Base-by-base conservation (phyloP, 2,113 vertebrate species). In the Halcyon malimbica region DNA sequence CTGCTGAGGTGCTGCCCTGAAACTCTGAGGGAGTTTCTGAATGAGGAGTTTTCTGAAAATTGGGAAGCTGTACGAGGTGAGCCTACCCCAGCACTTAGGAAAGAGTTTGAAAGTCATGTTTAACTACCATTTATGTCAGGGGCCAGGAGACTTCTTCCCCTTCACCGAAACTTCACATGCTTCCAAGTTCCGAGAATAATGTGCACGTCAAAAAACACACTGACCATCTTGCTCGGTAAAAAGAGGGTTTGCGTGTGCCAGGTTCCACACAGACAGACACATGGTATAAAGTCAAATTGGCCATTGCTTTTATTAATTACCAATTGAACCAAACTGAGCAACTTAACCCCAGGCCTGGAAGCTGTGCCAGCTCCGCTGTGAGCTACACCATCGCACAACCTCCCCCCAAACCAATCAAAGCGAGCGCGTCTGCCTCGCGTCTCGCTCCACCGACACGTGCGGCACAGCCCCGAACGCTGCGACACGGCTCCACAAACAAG, bases 221-320 rank as follows among this genome's bases (percentile, higher is more conserved):
- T 68, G 94, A 57, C 89, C 91, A 74, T 87, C 96, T 84, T 91
- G 77, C 70, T 39, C 20, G 2, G 59, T 31, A 81, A 79, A 39
- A 77, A 90, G n/a, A 76, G 37, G 31, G 25, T 33, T 93, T 25
- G 44, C 2, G 0, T 5, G 74, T 96, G 96, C 96, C 96, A 96
- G 96, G 83, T 63, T 94, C 95, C 94, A 94, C 91, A 96, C 87
- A 93, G 96, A 78, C 69, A 96, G 89, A 92, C 94, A 96, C 87
- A 97, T 93, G 95, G 90, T 97, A 73, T 57, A 74, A 89, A 96
- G 94, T 97, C 95, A 94, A 96, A 96, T 97, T 97, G 94, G 88
- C 94, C 95, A 96, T 92, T 93, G 89, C 93, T 96, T 95, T 94
- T 95, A 96, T 97, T 97, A 97, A 96, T 96, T 97, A 96, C 92